Evolutionary conservation across 2,888 invertebrate species (phyloP).

Genomic region (Serrognathus titanus): DNA sequence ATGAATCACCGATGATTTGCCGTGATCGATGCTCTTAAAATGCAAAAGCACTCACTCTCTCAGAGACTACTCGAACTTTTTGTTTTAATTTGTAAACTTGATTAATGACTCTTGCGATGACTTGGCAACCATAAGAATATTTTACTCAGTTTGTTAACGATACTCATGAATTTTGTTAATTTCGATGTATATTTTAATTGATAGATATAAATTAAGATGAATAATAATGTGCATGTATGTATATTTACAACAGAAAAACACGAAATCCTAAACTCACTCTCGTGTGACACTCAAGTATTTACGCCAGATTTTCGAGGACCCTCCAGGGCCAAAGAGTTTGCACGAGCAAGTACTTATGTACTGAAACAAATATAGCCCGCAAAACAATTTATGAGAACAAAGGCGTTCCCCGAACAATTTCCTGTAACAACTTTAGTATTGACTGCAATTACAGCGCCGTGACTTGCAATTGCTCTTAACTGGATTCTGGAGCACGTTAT

Average conservation of each 20-base stretch:
- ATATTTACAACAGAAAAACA: too few relatives aligned
- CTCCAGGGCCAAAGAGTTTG: conserved; percentile 29
- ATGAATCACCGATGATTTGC: conserved; percentile 32
- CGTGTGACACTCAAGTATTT: conserved; percentile 6
- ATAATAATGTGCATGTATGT: too few relatives aligned
- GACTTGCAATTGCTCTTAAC: conserved; percentile 45
- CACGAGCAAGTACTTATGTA: conserved; percentile 16
- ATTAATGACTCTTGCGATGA: background rate
- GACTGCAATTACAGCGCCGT: conserved; percentile 41
- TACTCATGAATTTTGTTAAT: too few relatives aligned
- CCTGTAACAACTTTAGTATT: conserved; percentile 31
- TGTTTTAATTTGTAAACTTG: background rate
- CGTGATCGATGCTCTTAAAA: background rate
- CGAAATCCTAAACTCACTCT: too few relatives aligned
- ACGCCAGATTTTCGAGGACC: conserved; percentile 39
- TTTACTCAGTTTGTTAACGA: too few relatives aligned
- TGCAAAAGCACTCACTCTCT: background rate
- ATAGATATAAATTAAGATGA: too few relatives aligned
- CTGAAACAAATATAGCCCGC: conserved; percentile 31
- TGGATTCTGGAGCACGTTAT: conserved; percentile 36
- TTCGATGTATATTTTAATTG: too few relatives aligned
- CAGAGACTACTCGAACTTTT: background rate
- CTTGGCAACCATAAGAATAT: too few relatives aligned
- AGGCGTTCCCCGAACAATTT: conserved; percentile 20
- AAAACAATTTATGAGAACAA: conserved; percentile 31